These are phyloP conservation scores for Cheilosia scutellata DNA, from an alignment of 2,888 invertebrate genomes.

Conservation along the genomic window DNA sequence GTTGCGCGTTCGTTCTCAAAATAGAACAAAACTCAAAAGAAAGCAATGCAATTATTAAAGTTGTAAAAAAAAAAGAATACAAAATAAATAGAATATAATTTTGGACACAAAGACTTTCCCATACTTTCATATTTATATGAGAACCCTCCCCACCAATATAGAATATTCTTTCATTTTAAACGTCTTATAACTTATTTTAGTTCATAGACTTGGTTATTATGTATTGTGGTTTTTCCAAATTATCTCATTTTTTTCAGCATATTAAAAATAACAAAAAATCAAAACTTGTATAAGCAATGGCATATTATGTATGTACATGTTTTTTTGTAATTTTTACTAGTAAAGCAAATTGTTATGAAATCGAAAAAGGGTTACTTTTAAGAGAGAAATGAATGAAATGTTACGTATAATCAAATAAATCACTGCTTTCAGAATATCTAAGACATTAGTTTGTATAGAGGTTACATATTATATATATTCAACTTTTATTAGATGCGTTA, in stretches of 20 bases:
- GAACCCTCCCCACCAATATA: conserved; percentile 65
- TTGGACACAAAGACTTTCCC: conserved; percentile 10
- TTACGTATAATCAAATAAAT: conserved; percentile 42
- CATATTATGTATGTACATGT: neutral
- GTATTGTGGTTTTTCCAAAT: conserved; percentile 30
- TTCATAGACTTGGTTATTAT: conserved; percentile 21
- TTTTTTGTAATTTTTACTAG: conserved; percentile 10
- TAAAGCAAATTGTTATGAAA: conserved; percentile 46
- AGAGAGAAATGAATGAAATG: conserved; percentile 40
- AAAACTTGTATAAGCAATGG: conserved; percentile 18
- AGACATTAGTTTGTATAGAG: conserved; percentile 59
- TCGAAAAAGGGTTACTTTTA: conserved; percentile 46
- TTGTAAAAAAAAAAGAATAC: conserved; percentile 1
- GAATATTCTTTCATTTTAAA: conserved; percentile 29
- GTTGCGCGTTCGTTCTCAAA: conserved; percentile 1
- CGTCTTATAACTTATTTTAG: conserved; percentile 63
- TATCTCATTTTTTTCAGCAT: conserved; percentile 33
- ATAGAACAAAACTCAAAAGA: conserved; percentile 11
- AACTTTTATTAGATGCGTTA: conserved; percentile 57
- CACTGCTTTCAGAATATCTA: conserved; percentile 60
- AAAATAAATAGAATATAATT: neutral
- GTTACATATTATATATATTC: conserved; percentile 24
- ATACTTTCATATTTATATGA: conserved; percentile 10
- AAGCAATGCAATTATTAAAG: conserved; percentile 31
- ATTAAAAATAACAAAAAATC: neutral